These are phyloP conservation scores for Sabellastarte sp. DNA, from an alignment of 2,888 invertebrate genomes.

Conservation along the genomic window DNA sequence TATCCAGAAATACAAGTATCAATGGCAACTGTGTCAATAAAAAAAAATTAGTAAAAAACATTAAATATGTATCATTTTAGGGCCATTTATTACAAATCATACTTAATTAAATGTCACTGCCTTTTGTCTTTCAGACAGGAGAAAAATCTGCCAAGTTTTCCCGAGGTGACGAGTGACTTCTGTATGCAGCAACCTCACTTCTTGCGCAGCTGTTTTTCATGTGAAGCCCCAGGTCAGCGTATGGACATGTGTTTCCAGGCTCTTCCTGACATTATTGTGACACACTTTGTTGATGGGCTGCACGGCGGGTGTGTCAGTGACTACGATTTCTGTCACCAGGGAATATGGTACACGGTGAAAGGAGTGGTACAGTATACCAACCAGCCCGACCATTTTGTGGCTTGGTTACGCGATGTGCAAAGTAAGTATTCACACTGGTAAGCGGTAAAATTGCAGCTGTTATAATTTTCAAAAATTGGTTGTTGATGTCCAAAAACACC, in stretches of 20 bases:
- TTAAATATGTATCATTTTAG: too few relatives aligned
- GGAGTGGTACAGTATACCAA: slow-evolving; percentile 50
- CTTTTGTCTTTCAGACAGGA: slow-evolving; percentile 24
- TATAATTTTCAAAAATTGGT: too few relatives aligned
- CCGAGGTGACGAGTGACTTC: slow-evolving; percentile 40
- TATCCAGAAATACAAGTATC: too few relatives aligned
- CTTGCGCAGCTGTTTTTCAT: slow-evolving; percentile 42
- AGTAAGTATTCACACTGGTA: too few relatives aligned
- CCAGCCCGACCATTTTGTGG: slow-evolving; percentile 53
- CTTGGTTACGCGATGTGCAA: slow-evolving; percentile 54
- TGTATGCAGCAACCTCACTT: slow-evolving; percentile 37
- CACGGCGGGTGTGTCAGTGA: slow-evolving; percentile 31
- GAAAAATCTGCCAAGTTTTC: slow-evolving; percentile 45
- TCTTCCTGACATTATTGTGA: slow-evolving; percentile 44
- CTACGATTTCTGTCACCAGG: slow-evolving; percentile 34
- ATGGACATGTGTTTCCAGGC: slow-evolving; percentile 42
- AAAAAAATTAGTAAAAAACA: too few relatives aligned
- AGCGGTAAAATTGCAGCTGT: too few relatives aligned
- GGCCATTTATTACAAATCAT: too few relatives aligned
- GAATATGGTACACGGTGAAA: slow-evolving; percentile 39
- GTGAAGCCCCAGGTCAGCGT: slow-evolving; percentile 39
- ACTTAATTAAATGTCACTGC: too few relatives aligned
- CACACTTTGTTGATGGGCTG: slow-evolving; percentile 53
- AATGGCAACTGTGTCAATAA: too few relatives aligned
- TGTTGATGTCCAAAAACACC: too few relatives aligned